These are phyloP conservation scores for Notechis scutatus DNA, from an alignment of 2,113 vertebrate genomes.

Conservation along the genomic window DNA sequence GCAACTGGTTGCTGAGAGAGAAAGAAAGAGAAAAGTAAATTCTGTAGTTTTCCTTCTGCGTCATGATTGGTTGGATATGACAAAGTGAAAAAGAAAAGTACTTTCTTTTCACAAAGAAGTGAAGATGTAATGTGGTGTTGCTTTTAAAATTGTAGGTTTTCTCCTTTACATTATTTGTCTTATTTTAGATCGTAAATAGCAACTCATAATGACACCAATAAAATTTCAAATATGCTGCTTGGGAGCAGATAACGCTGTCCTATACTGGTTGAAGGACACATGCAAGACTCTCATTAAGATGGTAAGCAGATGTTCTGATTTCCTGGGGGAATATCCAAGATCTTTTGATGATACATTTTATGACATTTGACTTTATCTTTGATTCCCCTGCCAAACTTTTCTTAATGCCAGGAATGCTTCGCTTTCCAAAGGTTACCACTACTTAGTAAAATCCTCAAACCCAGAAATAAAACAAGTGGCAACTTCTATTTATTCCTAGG, in stretches of 20 bases:
- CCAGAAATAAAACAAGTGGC: neutral
- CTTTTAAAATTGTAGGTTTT: neutral
- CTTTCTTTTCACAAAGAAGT: neutral
- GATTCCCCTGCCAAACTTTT: constrained; percentile 16
- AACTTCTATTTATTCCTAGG: neutral
- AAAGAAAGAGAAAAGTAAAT: neutral
- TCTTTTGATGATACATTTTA: neutral
- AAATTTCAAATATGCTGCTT: constrained; percentile 4
- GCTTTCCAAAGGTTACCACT: constrained; percentile 5
- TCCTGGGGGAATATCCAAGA: constrained; percentile 3
- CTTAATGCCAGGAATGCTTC: neutral
- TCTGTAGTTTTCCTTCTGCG: neutral
- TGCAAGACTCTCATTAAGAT: neutral
- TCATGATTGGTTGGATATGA: neutral
- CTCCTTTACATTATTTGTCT: neutral
- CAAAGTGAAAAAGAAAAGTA: neutral
- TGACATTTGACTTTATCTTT: constrained; percentile 15
- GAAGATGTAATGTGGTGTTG: neutral
- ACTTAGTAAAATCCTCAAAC: neutral
- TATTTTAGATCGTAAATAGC: constrained; percentile 12
- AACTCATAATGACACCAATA: neutral
- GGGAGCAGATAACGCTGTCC: neutral
- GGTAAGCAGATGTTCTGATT: neutral
- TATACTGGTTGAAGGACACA: constrained; percentile 25
- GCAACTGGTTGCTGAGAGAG: neutral